A percentile compares a stretch with the other conserved stretches of the same genome.
These are phyloP conservation scores for Amphimallon solstitiale DNA, from an alignment of 2,888 invertebrate species.

Conservation along the genomic window DNA sequence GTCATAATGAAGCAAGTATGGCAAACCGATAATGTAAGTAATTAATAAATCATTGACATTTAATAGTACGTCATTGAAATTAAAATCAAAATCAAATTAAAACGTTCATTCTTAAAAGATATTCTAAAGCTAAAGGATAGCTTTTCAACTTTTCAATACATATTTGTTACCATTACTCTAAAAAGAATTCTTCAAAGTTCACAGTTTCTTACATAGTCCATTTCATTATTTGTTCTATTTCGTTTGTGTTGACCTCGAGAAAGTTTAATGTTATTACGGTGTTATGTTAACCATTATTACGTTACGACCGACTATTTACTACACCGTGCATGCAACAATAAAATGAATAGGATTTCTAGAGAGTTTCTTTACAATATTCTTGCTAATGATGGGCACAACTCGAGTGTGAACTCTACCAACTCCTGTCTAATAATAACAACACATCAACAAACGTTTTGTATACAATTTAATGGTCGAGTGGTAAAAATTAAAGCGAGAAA, in stretches of 20 bases:
- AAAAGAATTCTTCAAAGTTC: neutral
- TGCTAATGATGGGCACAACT: conserved; percentile 20
- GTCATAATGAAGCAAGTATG: too few species aligned
- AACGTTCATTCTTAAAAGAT: too few species aligned
- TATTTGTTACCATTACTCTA: neutral
- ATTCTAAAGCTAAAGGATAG: too few species aligned
- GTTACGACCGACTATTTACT: neutral
- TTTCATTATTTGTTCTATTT: conserved; percentile 10
- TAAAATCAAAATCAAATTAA: too few species aligned
- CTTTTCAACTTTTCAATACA: too few species aligned
- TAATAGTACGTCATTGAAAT: too few species aligned
- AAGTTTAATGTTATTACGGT: conserved; percentile 22
- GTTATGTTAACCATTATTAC: conserved; percentile 5
- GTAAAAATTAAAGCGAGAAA: neutral
- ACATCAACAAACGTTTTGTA: neutral
- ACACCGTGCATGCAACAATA: neutral
- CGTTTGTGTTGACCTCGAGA: conserved; percentile 10
- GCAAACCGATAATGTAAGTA: too few species aligned
- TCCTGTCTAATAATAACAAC: conserved; percentile 4
- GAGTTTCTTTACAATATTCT: conserved; percentile 22
- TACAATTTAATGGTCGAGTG: neutral
- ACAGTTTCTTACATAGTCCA: neutral
- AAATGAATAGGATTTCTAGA: conserved; percentile 17
- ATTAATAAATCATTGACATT: too few species aligned
- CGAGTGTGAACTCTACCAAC: conserved; percentile 13